Conservation (phyloP, 2,888 invertebrate genomes). For the Acanthopleura granulata region DNA sequence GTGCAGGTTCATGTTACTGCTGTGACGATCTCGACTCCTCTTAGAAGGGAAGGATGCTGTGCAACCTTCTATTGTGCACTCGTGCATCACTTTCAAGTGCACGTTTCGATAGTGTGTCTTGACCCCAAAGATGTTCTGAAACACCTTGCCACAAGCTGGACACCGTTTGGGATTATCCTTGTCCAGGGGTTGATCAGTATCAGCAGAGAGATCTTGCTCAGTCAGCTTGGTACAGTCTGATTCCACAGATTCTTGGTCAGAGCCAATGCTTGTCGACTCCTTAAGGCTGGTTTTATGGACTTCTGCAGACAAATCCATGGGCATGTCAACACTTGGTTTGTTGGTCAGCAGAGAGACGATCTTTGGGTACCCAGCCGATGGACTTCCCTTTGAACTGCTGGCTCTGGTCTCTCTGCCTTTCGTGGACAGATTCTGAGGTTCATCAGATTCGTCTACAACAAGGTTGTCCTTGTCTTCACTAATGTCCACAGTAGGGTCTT, state of each 20-base stretch:
- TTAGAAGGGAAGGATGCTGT: constrained; percentile 95
- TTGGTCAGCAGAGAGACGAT: constrained; percentile 16
- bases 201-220: background rate
- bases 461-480: constrained; percentile 32
- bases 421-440: constrained; percentile 27
- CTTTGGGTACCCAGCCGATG: constrained; percentile 10
- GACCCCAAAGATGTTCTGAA: constrained; percentile 92
- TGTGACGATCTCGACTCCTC: constrained; percentile 91
- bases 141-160: constrained; percentile 91
- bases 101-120: constrained; percentile 97
- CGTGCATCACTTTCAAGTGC: constrained; percentile 94
- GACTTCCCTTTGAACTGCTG: constrained; percentile 19
- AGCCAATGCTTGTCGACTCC: constrained; percentile 21
- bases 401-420: constrained; percentile 24
- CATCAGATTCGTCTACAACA: constrained; percentile 33
- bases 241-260: constrained; percentile 36
- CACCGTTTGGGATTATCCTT: constrained; percentile 92
- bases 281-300: background rate
- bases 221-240: constrained; percentile 33
- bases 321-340: constrained; percentile 11
- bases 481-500: constrained; percentile 27
- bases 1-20: constrained; percentile 91
- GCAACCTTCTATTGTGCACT: constrained; percentile 94
- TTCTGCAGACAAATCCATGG: constrained; percentile 4
- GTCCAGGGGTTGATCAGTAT: constrained; percentile 86